phyloP scores from a whole-genome alignment of 2,888 invertebrate genomes.

The Morinoia aosen region DNA sequence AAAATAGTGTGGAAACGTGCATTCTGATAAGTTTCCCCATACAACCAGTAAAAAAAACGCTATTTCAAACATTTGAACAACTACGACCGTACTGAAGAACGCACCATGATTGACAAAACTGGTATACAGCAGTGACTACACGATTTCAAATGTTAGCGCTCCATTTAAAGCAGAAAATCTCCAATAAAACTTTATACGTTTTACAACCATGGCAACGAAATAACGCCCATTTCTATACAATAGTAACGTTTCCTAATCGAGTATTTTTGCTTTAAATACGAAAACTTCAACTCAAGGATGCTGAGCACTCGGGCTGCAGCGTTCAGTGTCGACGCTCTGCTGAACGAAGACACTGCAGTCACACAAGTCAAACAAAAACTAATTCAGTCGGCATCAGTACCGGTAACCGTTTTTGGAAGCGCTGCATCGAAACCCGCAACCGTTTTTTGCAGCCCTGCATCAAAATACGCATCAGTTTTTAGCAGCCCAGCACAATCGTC shows the following conservation, averaged over 20 bases:
- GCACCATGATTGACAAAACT: too few species aligned
- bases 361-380: background rate
- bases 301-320: constrained; percentile 61
- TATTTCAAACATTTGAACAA: too few species aligned
- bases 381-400: background rate
- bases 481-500: background rate
- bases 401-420: background rate
- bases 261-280: background rate
- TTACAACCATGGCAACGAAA: background rate
- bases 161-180: too few species aligned
- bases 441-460: too few species aligned
- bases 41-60: too few species aligned
- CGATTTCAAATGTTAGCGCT: too few species aligned
- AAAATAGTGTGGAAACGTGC: too few species aligned
- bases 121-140: too few species aligned
- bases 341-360: background rate
- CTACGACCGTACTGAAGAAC: too few species aligned
- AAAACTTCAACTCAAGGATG: constrained; percentile 31
- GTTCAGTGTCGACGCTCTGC: constrained; percentile 61
- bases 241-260: too few species aligned
- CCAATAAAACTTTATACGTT: background rate
- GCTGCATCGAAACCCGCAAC: background rate
- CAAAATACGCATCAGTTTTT: background rate
- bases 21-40: too few species aligned
- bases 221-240: background rate